Percentiles rank a stretch among this genome's conserved stretches.
Evolutionary conservation across 2,888 invertebrate species (phyloP).

Genomic region (Leptinotarsa peninsularis): DNA sequence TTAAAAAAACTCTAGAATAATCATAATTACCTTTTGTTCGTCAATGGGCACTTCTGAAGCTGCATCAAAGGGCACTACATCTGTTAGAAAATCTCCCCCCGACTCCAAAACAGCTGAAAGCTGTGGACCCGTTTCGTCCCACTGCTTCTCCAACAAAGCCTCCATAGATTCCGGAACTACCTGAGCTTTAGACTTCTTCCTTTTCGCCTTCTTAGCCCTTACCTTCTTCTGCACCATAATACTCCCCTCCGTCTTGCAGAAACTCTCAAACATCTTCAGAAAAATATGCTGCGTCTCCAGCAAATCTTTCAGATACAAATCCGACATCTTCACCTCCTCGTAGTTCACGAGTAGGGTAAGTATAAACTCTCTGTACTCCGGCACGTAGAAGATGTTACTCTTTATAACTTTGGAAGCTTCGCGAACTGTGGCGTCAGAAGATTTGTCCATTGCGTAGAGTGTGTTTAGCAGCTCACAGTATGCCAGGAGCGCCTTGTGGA

Average conservation of each 20-base stretch:
- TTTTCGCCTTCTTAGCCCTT: slow-evolving; percentile 67
- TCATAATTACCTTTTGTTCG: slow-evolving; percentile 75
- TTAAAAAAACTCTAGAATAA: too few relatives aligned
- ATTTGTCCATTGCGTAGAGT: slow-evolving; percentile 84
- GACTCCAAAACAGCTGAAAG: slow-evolving; percentile 63
- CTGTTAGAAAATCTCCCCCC: slow-evolving; percentile 70
- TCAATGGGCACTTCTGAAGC: slow-evolving; percentile 86
- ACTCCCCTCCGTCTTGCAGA: slow-evolving; percentile 72
- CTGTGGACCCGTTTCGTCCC: slow-evolving; percentile 74
- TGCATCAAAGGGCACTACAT: slow-evolving; percentile 86
- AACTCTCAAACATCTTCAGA: slow-evolving; percentile 87
- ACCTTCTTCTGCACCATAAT: slow-evolving; percentile 78
- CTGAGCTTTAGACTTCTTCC: slow-evolving; percentile 59
- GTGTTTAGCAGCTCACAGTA: slow-evolving; percentile 88
- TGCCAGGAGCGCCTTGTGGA: slow-evolving; percentile 86
- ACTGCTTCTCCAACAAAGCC: slow-evolving; percentile 67
- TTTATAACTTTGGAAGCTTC: slow-evolving; percentile 89
- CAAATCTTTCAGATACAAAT: slow-evolving; percentile 85
- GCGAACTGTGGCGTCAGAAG: slow-evolving; percentile 75
- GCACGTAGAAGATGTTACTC: slow-evolving; percentile 91
- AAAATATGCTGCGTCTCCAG: slow-evolving; percentile 92
- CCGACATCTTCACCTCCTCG: slow-evolving; percentile 88
- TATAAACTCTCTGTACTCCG: slow-evolving; percentile 93
- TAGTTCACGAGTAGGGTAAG: slow-evolving; percentile 83
- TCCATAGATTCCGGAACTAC: slow-evolving; percentile 4